These are phyloP conservation scores for Girardia tigrina DNA, from an alignment of 2,888 invertebrate species.

Conservation along the genomic window DNA sequence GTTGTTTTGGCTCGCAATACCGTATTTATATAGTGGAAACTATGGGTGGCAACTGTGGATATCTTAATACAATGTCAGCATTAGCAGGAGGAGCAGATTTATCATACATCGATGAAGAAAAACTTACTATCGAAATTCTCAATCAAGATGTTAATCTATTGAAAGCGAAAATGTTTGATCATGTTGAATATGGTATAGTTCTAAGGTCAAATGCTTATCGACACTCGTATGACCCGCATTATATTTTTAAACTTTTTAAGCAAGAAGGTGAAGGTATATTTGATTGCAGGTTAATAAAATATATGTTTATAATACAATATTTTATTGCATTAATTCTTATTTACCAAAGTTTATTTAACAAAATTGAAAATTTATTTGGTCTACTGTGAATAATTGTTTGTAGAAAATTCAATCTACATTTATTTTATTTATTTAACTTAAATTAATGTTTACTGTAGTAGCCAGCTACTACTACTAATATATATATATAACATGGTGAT, in stretches of 20 bases:
- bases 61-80: not conserved
- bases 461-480: no score
- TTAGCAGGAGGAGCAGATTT: not conserved
- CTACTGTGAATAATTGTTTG: no score
- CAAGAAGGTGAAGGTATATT: not conserved
- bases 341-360: no score
- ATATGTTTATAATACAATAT: no score
- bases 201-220: not conserved
- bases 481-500: no score
- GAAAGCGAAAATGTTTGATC: not conserved
- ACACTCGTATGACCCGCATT: not conserved
- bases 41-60: not conserved
- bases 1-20: not conserved
- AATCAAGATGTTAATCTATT: not conserved
- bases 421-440: no score
- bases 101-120: constrained; percentile 15
- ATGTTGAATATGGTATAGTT: not conserved
- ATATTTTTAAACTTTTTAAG: constrained; percentile 1
- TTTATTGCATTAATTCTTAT: no score
- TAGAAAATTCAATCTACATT: no score
- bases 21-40: not conserved
- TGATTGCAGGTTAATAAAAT: constrained; percentile 23
- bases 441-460: no score
- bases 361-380: no score
- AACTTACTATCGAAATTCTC: not conserved